Base-by-base conservation (phyloP, 2,797 vertebrate species). In the Notoglanidium macrostoma region DNA sequence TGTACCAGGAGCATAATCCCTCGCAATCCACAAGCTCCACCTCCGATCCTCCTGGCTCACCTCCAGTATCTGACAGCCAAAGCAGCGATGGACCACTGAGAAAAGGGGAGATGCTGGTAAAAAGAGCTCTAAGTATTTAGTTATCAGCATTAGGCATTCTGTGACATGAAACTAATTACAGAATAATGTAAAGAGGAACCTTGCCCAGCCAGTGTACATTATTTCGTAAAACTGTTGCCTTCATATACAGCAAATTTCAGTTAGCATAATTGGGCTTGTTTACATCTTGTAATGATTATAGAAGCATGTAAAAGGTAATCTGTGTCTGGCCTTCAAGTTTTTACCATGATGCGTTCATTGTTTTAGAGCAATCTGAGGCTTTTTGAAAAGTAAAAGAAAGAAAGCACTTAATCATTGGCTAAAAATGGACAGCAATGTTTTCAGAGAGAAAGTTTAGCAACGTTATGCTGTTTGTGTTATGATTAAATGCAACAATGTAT, bases 1-100 rank as follows among this genome's bases (percentile, higher is more conserved):
- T 99, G 12, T 99, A 99, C 92, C 98, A 99, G 93, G 98, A 96
- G 86, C 95, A 96, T 46, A 95, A 95, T 29, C 95, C 96, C n/a
- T 95, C 96, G 92, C 95, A 96, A 89, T 94, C 94, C n/a, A 94
- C 96, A 1, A 95, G 95, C 90, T 93, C 91, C 0, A 79, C 94
- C 2, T 95, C 96, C 5, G 96, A 96, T 86, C 95, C 96, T 0
- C 95, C 96, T 0, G 95, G 95, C 9, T 96, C 95, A 0, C 92
- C 94, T 19, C 92, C 93, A 9, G 90, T 94, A 46, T 94, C 95
- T 8, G 96, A 96, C 0, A 80, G 92, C 88, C 94, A 94, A 74
- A 91, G 96, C 74, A 96, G 94, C 12, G 95, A 96, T 49, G 94
- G 93, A 32, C 94, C 93, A 65, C 94, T 92, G 89, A 93, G 94